A percentile compares a stretch with the other conserved stretches of the same genome.
Conservation (phyloP, 2,797 vertebrate species). For the Stomatorhinus walkeri region DNA sequence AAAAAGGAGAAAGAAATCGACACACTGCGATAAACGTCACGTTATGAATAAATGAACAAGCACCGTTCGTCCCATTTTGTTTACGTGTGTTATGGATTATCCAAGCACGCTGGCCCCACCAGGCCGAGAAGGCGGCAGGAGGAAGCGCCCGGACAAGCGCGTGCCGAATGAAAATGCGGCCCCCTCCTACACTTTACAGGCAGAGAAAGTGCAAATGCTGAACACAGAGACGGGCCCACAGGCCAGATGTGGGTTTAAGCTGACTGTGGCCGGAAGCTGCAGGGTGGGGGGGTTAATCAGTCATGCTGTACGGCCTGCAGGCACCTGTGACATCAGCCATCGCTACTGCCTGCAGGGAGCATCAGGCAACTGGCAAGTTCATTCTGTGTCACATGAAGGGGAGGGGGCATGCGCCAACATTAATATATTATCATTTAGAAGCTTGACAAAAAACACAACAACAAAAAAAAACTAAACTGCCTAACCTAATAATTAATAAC, state of each 20-base stretch:
- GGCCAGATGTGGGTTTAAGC: conserved; percentile 16
- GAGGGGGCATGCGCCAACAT: neutral
- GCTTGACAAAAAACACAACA: neutral
- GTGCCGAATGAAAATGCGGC: neutral
- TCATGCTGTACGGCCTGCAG: neutral
- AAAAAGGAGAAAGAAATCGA: neutral
- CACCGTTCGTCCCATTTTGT: neutral
- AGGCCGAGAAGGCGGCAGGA: neutral
- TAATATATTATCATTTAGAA: neutral
- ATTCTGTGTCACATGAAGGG: neutral
- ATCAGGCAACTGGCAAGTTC: neutral
- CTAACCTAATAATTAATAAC: neutral
- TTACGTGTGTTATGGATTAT: neutral
- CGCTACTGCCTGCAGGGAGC: neutral
- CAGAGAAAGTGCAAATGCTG: neutral
- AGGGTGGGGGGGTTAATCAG: neutral
- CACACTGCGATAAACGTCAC: neutral
- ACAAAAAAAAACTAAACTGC: neutral
- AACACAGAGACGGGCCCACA: neutral
- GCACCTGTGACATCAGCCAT: neutral
- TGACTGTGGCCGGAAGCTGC: conserved; percentile 12
- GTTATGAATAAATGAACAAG: conserved; percentile 13
- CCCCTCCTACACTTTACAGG: neutral
- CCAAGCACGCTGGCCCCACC: neutral
- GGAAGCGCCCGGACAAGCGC: neutral